Conservation (phyloP, 2,888 invertebrate species). For the Elegia similella region DNA sequence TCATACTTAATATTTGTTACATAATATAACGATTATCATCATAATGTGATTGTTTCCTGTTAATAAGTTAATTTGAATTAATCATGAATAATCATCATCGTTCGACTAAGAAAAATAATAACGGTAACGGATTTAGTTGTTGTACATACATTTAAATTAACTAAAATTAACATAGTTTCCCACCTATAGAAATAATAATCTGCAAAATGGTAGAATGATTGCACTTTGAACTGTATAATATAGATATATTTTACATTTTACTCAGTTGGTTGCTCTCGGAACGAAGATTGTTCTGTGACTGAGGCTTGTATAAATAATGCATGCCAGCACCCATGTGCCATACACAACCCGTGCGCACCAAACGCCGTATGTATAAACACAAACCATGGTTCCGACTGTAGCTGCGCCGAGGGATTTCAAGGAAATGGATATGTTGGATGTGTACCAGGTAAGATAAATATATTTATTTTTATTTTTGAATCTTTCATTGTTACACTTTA, state of each 20-base stretch:
- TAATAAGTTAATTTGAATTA: no score
- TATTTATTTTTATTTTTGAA: not conserved
- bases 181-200: not conserved
- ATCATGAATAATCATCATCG: not conserved
- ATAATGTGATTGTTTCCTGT: no score
- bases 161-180: not conserved
- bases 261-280: slow-evolving; percentile 91
- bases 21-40: no score
- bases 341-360: slow-evolving; percentile 91
- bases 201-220: slow-evolving; percentile 3
- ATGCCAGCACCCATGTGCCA: slow-evolving; percentile 93
- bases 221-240: slow-evolving; percentile 21
- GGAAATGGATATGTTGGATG: slow-evolving; percentile 93
- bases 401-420: slow-evolving; percentile 91
- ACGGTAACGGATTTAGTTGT: slow-evolving; percentile 5
- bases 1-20: slow-evolving; percentile 22
- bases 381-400: slow-evolving; percentile 93
- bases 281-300: slow-evolving; percentile 92
- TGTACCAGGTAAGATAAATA: slow-evolving; percentile 83
- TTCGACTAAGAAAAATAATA: not conserved
- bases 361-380: slow-evolving; percentile 94
- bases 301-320: slow-evolving; percentile 93
- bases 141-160: not conserved
- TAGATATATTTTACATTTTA: slow-evolving; percentile 58
- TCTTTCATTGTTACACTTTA: not conserved